Percentiles rank a stretch among this genome's conserved stretches.
Evolutionary conservation across 1,140 invertebrate genomes (phyloP).

Genomic region (Brachionus plicatilis): DNA sequence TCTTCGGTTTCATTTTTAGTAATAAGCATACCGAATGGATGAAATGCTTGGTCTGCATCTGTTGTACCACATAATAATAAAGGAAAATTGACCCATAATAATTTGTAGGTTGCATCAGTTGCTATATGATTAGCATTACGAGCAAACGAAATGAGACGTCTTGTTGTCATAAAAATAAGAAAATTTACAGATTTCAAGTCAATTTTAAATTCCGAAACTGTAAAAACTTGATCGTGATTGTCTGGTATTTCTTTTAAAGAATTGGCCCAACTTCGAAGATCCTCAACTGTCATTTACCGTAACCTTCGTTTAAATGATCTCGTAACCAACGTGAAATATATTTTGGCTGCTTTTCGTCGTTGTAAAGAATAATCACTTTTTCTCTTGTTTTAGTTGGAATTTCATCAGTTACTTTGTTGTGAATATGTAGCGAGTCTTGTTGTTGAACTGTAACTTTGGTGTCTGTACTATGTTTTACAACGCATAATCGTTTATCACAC

Average conservation of each 20-base stretch:
- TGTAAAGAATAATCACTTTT: not conserved
- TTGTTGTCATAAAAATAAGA: not conserved
- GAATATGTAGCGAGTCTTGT: not conserved
- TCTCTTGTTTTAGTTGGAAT: not conserved
- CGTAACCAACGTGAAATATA: not conserved
- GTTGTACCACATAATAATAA: not conserved
- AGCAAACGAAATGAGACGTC: not conserved
- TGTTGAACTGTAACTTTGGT: not conserved
- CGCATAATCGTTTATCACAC: not conserved
- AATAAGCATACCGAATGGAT: not conserved
- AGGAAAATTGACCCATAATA: not conserved
- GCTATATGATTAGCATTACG: not conserved
- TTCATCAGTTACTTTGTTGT: not conserved
- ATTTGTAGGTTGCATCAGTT: not conserved
- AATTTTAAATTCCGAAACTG: not conserved
- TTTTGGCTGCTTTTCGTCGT: not conserved
- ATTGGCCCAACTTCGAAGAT: not conserved
- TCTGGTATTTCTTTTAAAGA: not conserved
- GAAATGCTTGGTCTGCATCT: not conserved
- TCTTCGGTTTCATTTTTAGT: not conserved
- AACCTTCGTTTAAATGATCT: not conserved
- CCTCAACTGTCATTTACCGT: not conserved
- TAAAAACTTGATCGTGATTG: not conserved
- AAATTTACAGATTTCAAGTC: not conserved
- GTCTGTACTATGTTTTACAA: not conserved